Evolutionary conservation across 2,797 vertebrate species (phyloP), one percentile per base, ranked within the genome.

Genomic region (Margarornis squamiger): DNA sequence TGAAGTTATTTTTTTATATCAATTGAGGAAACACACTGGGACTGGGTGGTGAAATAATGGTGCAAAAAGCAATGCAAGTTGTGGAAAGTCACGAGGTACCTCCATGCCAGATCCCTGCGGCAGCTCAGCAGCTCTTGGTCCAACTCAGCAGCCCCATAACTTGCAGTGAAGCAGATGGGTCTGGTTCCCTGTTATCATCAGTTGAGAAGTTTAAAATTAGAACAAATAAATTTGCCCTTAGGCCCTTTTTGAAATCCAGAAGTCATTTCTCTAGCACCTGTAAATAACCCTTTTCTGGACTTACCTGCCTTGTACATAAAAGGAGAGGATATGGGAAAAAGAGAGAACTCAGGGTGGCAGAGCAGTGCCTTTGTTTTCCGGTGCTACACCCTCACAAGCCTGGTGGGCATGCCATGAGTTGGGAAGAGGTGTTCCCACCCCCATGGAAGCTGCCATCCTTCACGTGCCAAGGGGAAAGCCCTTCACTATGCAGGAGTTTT

Each of bases 401-500:
- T 27, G 4, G n/a, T 51, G 58, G 21, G 39, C 17, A 2, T 51
- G 36, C 36, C 1, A 0, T 11, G 63, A 66, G 18, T 0, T 59
- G 43, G 51, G n/a, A 46, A 55, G 55, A 30, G 3, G 14, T 70
- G 88, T 88, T 62, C 57, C 66, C 46, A 14, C 85, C 43, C 79
- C 43, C 62, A n/a, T 9, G 55, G 78, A 45, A 85, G 86, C 57
- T 80, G 29, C 52, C 34, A 21, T 59, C 92, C 67, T 94, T 45
- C 11, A 24, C 51, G 14, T 57, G 67, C 20, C 17, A 10, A 41
- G 49, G 48, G 52, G 59, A 49, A 49, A 89, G 7, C 22, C 20
- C 32, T 78, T 9, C 7, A 24, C 0, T 27, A 21, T 8, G 9
- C 39, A 43, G 43, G 49, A 75, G 8, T 71, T 92, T 77, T 83